Conservation (phyloP, 2,113 vertebrate genomes). For the Bungarus multicinctus region DNA sequence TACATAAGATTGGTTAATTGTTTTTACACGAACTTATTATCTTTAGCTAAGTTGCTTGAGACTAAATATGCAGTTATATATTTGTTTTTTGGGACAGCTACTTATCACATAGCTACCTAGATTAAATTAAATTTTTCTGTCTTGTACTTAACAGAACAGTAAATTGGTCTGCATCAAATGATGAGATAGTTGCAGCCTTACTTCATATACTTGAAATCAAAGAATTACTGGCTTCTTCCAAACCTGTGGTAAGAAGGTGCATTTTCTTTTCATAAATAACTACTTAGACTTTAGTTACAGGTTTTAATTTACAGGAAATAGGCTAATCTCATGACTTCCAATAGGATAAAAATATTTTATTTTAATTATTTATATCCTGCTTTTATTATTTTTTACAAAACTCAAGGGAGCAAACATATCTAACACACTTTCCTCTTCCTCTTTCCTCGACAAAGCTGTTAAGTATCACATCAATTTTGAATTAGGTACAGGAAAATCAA, state of each 20-base stretch:
- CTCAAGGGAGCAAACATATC: background rate
- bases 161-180: conserved; percentile 58
- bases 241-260: conserved; percentile 57
- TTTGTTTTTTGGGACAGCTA: background rate
- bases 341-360: background rate
- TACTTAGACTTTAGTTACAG: background rate
- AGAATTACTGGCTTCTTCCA: conserved; percentile 49
- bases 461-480: background rate
- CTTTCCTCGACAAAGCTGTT: background rate
- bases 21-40: background rate
- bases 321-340: background rate
- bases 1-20: no score
- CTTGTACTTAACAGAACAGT: conserved; percentile 60
- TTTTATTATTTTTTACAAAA: background rate
- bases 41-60: background rate
- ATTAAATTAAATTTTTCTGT: background rate
- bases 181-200: conserved; percentile 64
- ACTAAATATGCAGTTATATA: background rate
- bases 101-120: background rate
- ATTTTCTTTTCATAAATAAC: background rate
- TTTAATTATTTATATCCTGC: background rate
- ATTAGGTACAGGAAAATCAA: background rate
- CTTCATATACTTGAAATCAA: conserved; percentile 63
- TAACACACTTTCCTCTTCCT: background rate
- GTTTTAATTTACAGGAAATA: background rate